Evolutionary conservation across 2,113 vertebrate species (phyloP).

Genomic region (Oncorhynchus kisutch): DNA sequence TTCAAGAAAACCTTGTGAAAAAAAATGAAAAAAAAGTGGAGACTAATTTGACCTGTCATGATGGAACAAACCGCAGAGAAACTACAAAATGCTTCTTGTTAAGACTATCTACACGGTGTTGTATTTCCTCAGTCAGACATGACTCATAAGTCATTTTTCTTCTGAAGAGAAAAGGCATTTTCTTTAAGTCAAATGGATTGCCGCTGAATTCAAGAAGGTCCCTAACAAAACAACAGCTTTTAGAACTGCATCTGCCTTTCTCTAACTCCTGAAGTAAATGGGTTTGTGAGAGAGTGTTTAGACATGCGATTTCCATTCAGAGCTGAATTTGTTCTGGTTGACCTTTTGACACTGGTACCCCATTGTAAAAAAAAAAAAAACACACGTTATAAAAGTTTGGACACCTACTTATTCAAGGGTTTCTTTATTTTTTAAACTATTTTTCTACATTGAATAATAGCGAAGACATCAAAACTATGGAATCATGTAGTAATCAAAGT

Average conservation of each 20-base stretch:
- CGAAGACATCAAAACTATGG: no score
- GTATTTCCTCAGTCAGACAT: slow-evolving; percentile 2
- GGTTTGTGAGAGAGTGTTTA: slow-evolving; percentile 14
- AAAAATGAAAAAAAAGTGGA: slow-evolving; percentile 12
- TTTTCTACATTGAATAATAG: no score
- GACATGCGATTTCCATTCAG: not conserved
- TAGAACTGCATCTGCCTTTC: slow-evolving; percentile 50
- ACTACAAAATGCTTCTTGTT: slow-evolving; percentile 54
- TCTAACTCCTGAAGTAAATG: slow-evolving; percentile 36
- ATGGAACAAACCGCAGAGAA: slow-evolving; percentile 51
- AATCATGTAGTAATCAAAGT: no score
- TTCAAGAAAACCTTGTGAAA: not conserved
- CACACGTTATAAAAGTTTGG: no score
- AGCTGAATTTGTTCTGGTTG: not conserved
- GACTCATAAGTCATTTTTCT: not conserved
- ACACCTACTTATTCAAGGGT: no score
- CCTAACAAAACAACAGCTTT: not conserved
- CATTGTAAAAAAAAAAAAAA: not conserved
- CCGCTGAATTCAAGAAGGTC: not conserved
- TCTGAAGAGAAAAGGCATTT: slow-evolving; percentile 27
- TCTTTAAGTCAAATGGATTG: slow-evolving; percentile 1
- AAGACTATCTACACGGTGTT: slow-evolving; percentile 44
- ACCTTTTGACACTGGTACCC: not conserved
- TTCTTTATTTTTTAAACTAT: no score
- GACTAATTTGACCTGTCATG: slow-evolving; percentile 11